Base-by-base conservation (phyloP, 2,113 vertebrate species). In the Syngnathus floridae region DNA sequence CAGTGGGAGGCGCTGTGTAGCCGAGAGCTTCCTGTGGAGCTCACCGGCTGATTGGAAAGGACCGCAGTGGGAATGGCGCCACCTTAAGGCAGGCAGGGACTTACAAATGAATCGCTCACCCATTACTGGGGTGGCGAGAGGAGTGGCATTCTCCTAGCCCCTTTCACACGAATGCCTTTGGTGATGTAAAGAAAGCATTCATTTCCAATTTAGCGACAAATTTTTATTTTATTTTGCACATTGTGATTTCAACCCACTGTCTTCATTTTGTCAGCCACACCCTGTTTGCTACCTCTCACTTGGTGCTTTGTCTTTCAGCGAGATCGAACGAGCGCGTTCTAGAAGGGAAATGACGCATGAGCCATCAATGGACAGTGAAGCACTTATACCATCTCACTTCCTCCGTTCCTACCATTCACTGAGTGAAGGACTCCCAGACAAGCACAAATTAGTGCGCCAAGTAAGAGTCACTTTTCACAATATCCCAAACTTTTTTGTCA, bases 1-100 rank as follows among this genome's bases (percentile, higher is more conserved):
- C 97, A 98, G 82, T 99, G 97, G 97, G 96, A 98, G 88, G 86
- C 88, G 10, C 84, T 98, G 22, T 98, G 96, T 67, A 96, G 96
- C 45, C 90, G 95, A 1, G 95, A 99, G 71, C 92, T 99, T 67
- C 96, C 97, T 0, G 88, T 99, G 8, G 97, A 99, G 64, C 92
- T 98, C 57, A 99, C 97, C 0, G 96, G 96, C 54, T 92, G 78
- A 92, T 65, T 36, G 70, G 11, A 35, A 8, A 3, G 11, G 3
- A 26, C 5, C 22, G 21, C 40, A 21, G 21, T 26, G 52, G 52
- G 52, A 54, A 54, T 21, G 4, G n/a, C 21, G 51, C 21, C 51
- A 22, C 40, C 21, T 26, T 26, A 5, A 26, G 21, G 40, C 43
- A 26, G 19, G 41, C 2, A 4, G 3, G 16, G 21, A 19, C 22